Evolutionary conservation across 2,888 invertebrate genomes (phyloP).

Genomic region (Coremacera marginata): DNA sequence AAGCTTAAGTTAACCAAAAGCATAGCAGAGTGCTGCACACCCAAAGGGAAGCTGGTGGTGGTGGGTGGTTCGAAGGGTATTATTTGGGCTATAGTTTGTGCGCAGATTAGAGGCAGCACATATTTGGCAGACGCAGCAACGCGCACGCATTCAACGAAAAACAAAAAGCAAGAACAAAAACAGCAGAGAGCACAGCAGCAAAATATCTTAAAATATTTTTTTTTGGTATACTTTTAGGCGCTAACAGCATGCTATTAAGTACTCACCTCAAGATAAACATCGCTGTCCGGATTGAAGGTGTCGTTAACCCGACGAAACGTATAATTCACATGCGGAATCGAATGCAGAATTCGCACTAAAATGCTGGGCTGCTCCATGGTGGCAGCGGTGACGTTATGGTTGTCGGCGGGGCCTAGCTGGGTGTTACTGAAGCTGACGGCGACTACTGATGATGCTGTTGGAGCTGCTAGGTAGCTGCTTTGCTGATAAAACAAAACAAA

Average conservation of each 20-base stretch:
- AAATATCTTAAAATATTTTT: not conserved
- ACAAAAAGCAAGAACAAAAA: not conserved
- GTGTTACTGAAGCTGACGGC: conserved; percentile 24
- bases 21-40: not conserved
- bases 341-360: conserved; percentile 88
- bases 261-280: conserved; percentile 89
- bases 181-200: not conserved
- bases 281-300: conserved; percentile 90
- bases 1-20: not conserved
- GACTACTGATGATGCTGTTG: conserved; percentile 27
- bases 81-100: not conserved
- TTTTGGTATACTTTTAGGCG: conserved; percentile 3
- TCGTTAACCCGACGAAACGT: conserved; percentile 90
- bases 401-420: not conserved
- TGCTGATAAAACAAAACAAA: conserved; percentile 11
- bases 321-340: conserved; percentile 92
- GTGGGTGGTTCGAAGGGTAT: not conserved
- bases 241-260: conserved; percentile 25
- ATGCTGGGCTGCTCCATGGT: conserved; percentile 82
- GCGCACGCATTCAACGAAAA: not conserved
- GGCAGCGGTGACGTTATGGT: not conserved
- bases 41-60: not conserved
- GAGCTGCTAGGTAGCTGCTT: conserved; percentile 21
- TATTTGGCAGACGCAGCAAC: no score
- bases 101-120: not conserved